Conservation (phyloP, 1,140 invertebrate genomes). For the Lerema accius region DNA sequence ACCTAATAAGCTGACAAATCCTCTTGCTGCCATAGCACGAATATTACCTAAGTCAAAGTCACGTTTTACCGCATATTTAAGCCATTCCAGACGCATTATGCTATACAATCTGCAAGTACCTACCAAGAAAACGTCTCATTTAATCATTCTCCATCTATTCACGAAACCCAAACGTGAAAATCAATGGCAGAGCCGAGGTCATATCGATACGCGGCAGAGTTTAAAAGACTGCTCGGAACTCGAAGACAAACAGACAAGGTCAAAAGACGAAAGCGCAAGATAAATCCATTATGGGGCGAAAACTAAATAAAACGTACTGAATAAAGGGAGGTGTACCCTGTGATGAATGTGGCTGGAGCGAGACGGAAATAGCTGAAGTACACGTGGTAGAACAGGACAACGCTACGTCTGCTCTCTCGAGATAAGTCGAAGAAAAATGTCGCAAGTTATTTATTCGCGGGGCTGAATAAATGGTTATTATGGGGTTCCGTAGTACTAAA, state of each 20-base stretch:
- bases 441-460: slow-evolving; percentile 72
- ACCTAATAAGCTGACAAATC: too few relatives aligned
- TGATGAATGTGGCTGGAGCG: slow-evolving; percentile 60
- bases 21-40: too few relatives aligned
- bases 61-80: too few relatives aligned
- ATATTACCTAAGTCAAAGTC: too few relatives aligned
- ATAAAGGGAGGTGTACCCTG: slow-evolving; percentile 55
- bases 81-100: too few relatives aligned
- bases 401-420: slow-evolving; percentile 62
- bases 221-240: slow-evolving; percentile 36
- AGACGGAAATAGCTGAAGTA: slow-evolving; percentile 37
- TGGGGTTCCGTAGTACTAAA: slow-evolving; percentile 75
- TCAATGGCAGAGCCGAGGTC: slow-evolving; percentile 27
- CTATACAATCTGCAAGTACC: too few relatives aligned
- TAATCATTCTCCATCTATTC: too few relatives aligned
- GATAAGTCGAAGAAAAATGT: slow-evolving; percentile 81
- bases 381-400: slow-evolving; percentile 43
- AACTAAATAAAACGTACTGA: slow-evolving; percentile 75
- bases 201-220: slow-evolving; percentile 39
- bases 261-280: slow-evolving; percentile 61
- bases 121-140: too few relatives aligned
- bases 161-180: slow-evolving; percentile 2
- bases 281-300: slow-evolving; percentile 74
- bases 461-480: slow-evolving; percentile 77
- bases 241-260: slow-evolving; percentile 69